A percentile compares a stretch with the other conserved stretches of the same genome.
Conservation (phyloP, 2,888 invertebrate genomes). For the Trichogramma dendrolimi region DNA sequence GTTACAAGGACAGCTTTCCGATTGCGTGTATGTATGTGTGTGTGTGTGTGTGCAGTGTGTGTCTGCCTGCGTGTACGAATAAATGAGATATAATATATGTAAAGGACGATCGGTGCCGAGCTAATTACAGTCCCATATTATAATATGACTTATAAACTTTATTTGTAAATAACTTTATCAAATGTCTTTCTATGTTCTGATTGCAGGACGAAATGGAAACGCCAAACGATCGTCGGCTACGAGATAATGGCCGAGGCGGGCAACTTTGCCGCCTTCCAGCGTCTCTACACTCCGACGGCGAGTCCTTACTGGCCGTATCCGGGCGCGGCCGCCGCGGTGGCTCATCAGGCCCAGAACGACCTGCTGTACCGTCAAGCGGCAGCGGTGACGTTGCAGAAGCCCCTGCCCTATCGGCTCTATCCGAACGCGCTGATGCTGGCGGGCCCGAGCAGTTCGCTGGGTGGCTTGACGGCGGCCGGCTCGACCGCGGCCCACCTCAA, state of each 20-base stretch:
- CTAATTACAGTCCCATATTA: not conserved
- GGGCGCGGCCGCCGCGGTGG: constrained; percentile 56
- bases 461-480: constrained; percentile 59
- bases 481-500: constrained; percentile 48
- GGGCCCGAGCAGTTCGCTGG: constrained; percentile 66
- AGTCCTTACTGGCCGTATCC: constrained; percentile 52
- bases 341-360: constrained; percentile 60
- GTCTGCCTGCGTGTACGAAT: not conserved
- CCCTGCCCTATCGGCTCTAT: constrained; percentile 66
- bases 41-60: not conserved
- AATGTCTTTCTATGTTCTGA: constrained; percentile 31
- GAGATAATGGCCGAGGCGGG: constrained; percentile 96
- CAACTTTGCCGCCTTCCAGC: constrained; percentile 97
- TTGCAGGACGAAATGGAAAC: constrained; percentile 96
- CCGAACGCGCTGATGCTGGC: constrained; percentile 62
- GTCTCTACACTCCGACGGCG: constrained; percentile 68
- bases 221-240: constrained; percentile 95
- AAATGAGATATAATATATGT: too few relatives aligned
- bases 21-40: not conserved
- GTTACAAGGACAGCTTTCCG: not conserved
- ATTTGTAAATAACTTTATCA: not conserved
- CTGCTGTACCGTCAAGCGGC: constrained; percentile 80
- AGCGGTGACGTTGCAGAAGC: constrained; percentile 75
- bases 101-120: not conserved
- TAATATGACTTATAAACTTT: not conserved